Evolutionary conservation across 2,888 invertebrate genomes (phyloP).

Genomic region (Zeuzera pyrina): DNA sequence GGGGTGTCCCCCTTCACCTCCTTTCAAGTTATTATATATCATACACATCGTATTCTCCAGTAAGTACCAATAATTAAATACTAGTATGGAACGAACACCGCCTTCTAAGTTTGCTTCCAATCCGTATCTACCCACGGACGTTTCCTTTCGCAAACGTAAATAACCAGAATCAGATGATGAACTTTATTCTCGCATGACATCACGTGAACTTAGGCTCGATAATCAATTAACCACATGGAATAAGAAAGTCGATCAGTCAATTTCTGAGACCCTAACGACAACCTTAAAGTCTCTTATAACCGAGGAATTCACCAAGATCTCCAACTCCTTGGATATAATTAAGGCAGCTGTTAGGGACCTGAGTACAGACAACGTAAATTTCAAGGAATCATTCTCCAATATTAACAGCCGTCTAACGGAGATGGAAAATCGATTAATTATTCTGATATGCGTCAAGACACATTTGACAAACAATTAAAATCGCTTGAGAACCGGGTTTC

Average conservation of each 20-base stretch:
- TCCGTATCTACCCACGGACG: not conserved
- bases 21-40: no score
- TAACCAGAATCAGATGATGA: not conserved
- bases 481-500: not conserved
- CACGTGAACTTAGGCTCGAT: no score
- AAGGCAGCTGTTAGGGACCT: not conserved
- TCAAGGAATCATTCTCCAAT: not conserved
- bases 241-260: not conserved
- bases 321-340: not conserved
- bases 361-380: not conserved
- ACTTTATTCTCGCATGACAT: not conserved
- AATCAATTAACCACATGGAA: not conserved
- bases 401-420: not conserved
- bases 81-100: no score
- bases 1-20: no score
- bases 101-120: not conserved
- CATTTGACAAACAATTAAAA: not conserved
- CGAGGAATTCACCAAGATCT: not conserved
- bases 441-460: not conserved
- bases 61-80: no score
- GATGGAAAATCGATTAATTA: not conserved
- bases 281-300: not conserved
- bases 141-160: not conserved
- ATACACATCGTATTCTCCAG: no score
- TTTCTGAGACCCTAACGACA: not conserved